A percentile compares a stretch with the other conserved stretches of the same genome.
Evolutionary conservation across 1,140 invertebrate genomes (phyloP).

Genomic region (Mercenaria mercenaria): DNA sequence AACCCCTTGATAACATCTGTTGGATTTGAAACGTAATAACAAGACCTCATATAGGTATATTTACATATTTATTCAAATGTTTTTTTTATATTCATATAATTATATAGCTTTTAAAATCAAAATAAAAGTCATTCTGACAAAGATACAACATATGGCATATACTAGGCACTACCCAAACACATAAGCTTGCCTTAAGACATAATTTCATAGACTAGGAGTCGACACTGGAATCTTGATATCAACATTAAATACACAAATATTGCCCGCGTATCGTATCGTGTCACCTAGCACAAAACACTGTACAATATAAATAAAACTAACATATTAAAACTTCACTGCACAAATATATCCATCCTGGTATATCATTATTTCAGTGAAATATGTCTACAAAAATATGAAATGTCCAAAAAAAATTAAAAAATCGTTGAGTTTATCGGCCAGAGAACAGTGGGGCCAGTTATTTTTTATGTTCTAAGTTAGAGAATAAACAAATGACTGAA

Average conservation of each 20-base stretch:
- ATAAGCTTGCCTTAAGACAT: neutral
- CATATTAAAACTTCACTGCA: too few species aligned
- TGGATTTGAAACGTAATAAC: too few species aligned
- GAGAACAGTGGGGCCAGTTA: too few species aligned
- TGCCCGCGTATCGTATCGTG: neutral
- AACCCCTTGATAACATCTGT: too few species aligned
- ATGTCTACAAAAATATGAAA: too few species aligned
- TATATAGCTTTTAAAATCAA: slow-evolving; percentile 18
- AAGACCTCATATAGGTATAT: neutral
- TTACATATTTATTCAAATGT: slow-evolving; percentile 25
- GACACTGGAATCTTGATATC: neutral
- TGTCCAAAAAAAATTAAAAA: too few species aligned
- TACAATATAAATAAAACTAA: neutral
- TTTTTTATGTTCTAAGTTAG: too few species aligned
- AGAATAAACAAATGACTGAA: too few species aligned
- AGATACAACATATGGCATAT: slow-evolving; percentile 3
- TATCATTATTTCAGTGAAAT: too few species aligned
- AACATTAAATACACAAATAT: neutral
- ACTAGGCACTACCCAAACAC: slow-evolving; percentile 1
- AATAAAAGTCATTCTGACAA: neutral
- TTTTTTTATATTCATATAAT: neutral
- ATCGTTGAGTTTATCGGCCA: too few species aligned
- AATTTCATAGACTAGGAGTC: neutral
- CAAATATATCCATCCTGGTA: too few species aligned
- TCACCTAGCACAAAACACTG: neutral